Evolutionary conservation across 2,797 vertebrate genomes (phyloP), one percentile per base, ranked within the genome.

Genomic region (Anguilla obscura): DNA sequence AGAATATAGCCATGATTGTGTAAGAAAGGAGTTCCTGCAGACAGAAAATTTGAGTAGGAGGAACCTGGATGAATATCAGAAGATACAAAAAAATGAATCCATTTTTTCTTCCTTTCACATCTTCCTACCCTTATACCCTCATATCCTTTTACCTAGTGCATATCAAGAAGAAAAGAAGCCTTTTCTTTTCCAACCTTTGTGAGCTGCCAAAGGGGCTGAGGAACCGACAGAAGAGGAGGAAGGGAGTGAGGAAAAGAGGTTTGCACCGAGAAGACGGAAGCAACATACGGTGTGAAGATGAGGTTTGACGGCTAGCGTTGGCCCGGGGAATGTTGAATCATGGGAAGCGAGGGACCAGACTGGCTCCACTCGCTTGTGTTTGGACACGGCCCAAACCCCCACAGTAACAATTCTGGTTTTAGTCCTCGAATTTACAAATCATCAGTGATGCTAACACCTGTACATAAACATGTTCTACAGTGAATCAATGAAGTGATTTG

Each of bases 21-120:
- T 18, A 36, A 80, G 56, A 83, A 54, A 66, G 30, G 27, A 82
- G 27, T 71, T 52, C 86, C 50, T 40, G 76, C 10, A 21, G 33
- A 82, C 36, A 45, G 76, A 48, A 33, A 30, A 45, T 69, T 60
- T 16, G 36, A 83, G 56, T 87, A 36, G 86, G 86, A 27, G 76
- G 76, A 80, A 54, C 36, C 14, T 56, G 50, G 30, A 60, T 50
- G 54, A 83, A 56, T 14, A 40, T 30, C 24, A 80, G 86, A 30
- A 60, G 16, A 18, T 1, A 50, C 40, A 16, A 21, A 45, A 82
- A 48, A 45, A 21, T 14, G 1, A 16, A 27, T 45, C 40, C n/a
- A 45, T 45, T 45, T 16, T 45, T 87, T 87, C 54, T 60, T 69
- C 8, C n/a, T 71, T 71, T 71, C 27, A 27, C 27, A 27, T 27